phyloP scores from a whole-genome alignment of 2,797 vertebrate species.

The Gymnothorax reevesii region DNA sequence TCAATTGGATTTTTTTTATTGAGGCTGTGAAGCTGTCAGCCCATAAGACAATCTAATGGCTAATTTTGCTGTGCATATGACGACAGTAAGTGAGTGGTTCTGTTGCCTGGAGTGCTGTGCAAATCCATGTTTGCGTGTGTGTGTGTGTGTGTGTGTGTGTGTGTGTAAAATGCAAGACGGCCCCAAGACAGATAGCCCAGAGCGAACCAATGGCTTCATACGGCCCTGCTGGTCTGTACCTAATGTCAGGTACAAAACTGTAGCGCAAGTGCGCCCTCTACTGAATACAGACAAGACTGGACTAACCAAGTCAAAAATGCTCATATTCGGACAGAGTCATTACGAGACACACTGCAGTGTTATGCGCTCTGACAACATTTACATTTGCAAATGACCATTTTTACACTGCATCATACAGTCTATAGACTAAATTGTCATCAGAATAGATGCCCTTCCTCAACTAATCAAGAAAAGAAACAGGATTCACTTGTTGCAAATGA shows the following conservation, averaged over 20 bases:
- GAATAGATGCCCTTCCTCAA: background rate
- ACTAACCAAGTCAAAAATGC: too few species aligned
- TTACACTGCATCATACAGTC: too few species aligned
- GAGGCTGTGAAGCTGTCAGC: slow-evolving; percentile 1
- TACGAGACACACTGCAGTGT: too few species aligned
- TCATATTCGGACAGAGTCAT: too few species aligned
- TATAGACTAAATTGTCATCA: too few species aligned
- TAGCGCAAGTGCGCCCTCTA: too few species aligned
- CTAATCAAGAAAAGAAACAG: background rate
- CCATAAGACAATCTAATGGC: background rate
- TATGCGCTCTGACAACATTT: too few species aligned
- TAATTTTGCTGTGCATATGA: background rate
- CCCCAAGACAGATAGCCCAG: background rate
- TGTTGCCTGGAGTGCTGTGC: background rate
- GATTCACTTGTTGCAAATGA: background rate
- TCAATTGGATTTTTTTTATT: background rate
- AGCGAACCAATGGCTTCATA: background rate
- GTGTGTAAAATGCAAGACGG: background rate
- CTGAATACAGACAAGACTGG: too few species aligned
- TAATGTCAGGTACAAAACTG: too few species aligned
- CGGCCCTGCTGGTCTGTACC: background rate
- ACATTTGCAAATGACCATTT: too few species aligned
- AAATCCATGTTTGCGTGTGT: background rate
- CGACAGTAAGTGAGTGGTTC: background rate
- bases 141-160: too few species aligned